These are phyloP conservation scores for Agapornis roseicollis DNA, from an alignment of 2,113 vertebrate species.

Conservation along the genomic window DNA sequence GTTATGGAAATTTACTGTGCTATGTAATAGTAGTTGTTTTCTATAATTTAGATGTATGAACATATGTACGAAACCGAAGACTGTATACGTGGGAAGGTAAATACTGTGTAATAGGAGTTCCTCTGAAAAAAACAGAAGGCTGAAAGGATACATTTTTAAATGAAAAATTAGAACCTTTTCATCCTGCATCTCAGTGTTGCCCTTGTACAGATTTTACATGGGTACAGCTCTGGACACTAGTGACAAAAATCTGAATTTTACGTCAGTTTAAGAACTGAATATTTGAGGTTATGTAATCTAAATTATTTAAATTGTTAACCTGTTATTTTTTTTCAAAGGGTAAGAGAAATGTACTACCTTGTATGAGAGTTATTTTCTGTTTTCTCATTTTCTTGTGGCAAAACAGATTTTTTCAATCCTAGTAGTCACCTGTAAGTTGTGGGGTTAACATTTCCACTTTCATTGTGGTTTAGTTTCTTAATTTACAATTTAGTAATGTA, in stretches of 20 bases:
- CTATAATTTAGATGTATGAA: neutral
- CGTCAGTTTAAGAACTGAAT: neutral
- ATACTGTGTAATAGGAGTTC: neutral
- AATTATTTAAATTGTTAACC: neutral
- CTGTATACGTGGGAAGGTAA: neutral
- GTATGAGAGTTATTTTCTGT: neutral
- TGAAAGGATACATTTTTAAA: neutral
- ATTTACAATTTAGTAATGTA: neutral
- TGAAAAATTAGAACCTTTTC: neutral
- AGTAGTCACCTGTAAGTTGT: neutral
- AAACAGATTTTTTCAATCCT: neutral
- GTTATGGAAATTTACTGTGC: neutral
- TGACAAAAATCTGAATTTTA: neutral
- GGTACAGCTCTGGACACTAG: neutral
- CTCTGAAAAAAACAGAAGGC: neutral
- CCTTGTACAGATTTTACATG: neutral
- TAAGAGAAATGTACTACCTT: neutral
- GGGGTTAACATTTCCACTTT: neutral
- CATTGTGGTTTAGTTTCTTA: neutral
- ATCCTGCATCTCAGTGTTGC: neutral
- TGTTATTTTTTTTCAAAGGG: neutral
- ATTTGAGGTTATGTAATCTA: neutral
- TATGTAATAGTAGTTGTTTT: neutral
- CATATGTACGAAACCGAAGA: neutral
- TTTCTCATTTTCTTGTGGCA: neutral